Base-by-base conservation (phyloP, 1,140 invertebrate genomes). In the Drosophila nigrodunni region DNA sequence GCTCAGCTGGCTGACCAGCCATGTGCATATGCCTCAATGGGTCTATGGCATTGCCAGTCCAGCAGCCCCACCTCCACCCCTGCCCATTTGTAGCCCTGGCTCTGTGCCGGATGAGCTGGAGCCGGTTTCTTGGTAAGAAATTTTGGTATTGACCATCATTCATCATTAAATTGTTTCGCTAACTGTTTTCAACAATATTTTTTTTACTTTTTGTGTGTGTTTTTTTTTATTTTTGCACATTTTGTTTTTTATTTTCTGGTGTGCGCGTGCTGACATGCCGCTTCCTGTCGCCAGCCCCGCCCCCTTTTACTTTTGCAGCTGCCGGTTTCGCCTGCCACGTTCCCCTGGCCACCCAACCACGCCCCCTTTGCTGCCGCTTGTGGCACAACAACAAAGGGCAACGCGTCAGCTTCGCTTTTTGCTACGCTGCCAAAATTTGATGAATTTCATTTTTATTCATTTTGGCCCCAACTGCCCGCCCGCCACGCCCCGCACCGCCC, bases 101-200 rank as follows among this genome's bases (percentile, higher is more conserved):
- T 2, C 10, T 15, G 39, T 66, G 55, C 37, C 54, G 49, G 30
- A 52, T 52, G 49, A 58, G 43, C 67, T 21, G 43, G 35, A 25
- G 34, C 13, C n/a, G 37, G 35, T 7, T 34, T 58, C 65, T 57
- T 64, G 57, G 49, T 58, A 64, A 52, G 71, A 73, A 70, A 81
- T 86, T 30, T 81, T 49, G 61, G 62, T 54, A 82, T 87, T 87
- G 83, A 87, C 83, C 83, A 87, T 87, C 83, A 87, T 87, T 87
- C 83, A 87, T 87, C 83, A 87, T 87, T 87, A 87, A 87, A 87
- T 87, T 87, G 83, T 87, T 87, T 87, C 83, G 80, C 83, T 88
- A 87, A 87, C 79, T 87, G 80, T 87, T 86, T 88, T 87, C 80
- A 80, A 68, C 76, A 74, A 80, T 80, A 72, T 80, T 80, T 72